Percentiles rank a stretch among this genome's conserved stretches.
phyloP scores from a whole-genome alignment of 1,140 invertebrate genomes.

The Drosophila biarmipes region DNA sequence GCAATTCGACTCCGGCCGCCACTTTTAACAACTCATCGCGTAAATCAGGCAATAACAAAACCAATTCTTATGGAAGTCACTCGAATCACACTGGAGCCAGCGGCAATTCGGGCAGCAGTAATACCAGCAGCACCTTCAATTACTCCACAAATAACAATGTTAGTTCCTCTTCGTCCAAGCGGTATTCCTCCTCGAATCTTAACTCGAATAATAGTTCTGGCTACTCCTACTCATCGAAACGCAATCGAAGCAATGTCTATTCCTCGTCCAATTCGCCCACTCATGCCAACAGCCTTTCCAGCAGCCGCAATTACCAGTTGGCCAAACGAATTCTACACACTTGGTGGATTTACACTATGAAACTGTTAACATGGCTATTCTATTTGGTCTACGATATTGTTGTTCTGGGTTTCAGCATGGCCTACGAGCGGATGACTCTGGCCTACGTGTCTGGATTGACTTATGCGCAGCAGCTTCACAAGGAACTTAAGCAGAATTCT shows the following conservation, averaged over 20 bases:
- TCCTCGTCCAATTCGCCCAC: constrained; percentile 70
- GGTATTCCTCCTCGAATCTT: constrained; percentile 66
- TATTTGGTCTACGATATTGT: constrained; percentile 91
- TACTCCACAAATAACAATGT: constrained; percentile 64
- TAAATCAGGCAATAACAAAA: constrained; percentile 33
- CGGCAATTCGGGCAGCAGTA: constrained; percentile 14
- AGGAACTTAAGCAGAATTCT: constrained; percentile 80
- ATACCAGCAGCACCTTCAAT: constrained; percentile 30
- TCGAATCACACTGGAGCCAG: constrained; percentile 50
- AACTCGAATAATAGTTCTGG: constrained; percentile 64
- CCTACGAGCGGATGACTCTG: constrained; percentile 86
- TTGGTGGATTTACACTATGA: constrained; percentile 89
- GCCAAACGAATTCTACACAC: constrained; percentile 73
- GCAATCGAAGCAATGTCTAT: constrained; percentile 60
- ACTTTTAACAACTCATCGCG: constrained; percentile 40
- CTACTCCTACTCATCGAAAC: constrained; percentile 78
- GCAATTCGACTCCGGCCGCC: constrained; percentile 13
- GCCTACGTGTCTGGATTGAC: constrained; percentile 59
- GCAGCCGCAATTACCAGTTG: constrained; percentile 78
- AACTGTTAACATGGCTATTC: constrained; percentile 90
- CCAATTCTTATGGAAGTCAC: constrained; percentile 48
- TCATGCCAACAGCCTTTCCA: constrained; percentile 48
- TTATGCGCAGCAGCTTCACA: constrained; percentile 68
- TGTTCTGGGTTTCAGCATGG: constrained; percentile 90
- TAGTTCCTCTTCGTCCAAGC: constrained; percentile 83